Conservation (phyloP, 2,113 vertebrate genomes). For the Lates calcarifer region DNA sequence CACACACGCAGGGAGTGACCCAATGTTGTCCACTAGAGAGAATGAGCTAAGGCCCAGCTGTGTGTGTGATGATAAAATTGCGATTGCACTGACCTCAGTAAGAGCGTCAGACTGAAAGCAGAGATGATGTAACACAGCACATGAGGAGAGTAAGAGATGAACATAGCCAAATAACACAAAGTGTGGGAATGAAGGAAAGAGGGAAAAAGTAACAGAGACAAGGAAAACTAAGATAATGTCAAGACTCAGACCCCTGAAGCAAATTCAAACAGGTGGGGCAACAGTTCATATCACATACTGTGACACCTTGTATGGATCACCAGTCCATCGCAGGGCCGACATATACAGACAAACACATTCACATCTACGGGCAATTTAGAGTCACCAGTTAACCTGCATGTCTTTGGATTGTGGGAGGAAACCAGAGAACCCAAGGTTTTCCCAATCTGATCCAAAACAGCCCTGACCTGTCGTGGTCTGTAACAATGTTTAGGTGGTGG, state of each 20-base stretch:
- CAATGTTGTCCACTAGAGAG: constrained; percentile 48
- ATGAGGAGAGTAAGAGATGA: constrained; percentile 39
- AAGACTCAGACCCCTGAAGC: background rate
- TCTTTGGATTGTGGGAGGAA: too few species aligned
- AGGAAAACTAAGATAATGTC: background rate
- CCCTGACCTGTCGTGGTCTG: too few species aligned
- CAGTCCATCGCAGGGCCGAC: too few species aligned
- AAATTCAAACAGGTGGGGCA: background rate
- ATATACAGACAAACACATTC: too few species aligned
- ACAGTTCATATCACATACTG: background rate
- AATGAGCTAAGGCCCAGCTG: constrained; percentile 70
- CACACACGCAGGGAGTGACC: constrained; percentile 50
- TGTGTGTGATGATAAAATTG: constrained; percentile 58
- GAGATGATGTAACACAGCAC: constrained; percentile 64
- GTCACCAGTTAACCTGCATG: too few species aligned
- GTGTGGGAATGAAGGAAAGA: constrained; percentile 41
- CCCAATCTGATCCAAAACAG: too few species aligned
- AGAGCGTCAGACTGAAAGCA: constrained; percentile 49
- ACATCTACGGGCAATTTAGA: too few species aligned
- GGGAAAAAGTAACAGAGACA: constrained; percentile 1
- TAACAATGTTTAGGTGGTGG: too few species aligned
- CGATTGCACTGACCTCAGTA: constrained; percentile 50
- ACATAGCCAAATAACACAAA: constrained; percentile 11
- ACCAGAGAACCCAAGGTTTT: too few species aligned
- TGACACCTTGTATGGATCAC: background rate